Evolutionary conservation across 2,113 vertebrate genomes (phyloP).

Genomic region (Rhinogobius similis): DNA sequence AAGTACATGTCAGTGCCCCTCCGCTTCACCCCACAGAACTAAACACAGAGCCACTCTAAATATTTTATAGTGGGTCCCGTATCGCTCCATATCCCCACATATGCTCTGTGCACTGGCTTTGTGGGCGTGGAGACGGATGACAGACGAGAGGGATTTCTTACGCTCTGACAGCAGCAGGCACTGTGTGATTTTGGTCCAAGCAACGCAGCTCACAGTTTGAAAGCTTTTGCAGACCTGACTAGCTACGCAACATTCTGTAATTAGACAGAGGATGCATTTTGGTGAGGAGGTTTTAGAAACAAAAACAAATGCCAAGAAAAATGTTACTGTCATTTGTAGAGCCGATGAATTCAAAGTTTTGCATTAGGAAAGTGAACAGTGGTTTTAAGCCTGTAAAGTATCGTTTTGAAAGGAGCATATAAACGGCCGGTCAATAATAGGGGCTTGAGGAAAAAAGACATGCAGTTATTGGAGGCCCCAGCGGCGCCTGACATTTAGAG

Average conservation of each 20-base stretch:
- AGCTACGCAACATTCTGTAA: conserved; percentile 21
- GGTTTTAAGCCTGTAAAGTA: not conserved
- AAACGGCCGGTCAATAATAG: not conserved
- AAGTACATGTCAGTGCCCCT: conserved; percentile 53
- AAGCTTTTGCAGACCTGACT: conserved; percentile 23
- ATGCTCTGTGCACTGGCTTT: conserved; percentile 22
- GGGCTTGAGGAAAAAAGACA: not conserved
- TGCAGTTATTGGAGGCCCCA: not conserved
- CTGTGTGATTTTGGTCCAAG: conserved; percentile 25
- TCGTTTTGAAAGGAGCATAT: not conserved
- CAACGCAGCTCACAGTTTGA: conserved; percentile 18
- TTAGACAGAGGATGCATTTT: conserved; percentile 17
- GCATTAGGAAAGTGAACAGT: not conserved
- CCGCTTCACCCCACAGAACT: conserved; percentile 59
- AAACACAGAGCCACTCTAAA: conserved; percentile 63
- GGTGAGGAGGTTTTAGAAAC: conserved; percentile 4
- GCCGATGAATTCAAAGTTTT: not conserved
- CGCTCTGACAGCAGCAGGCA: conserved; percentile 43
- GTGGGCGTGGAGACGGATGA: not conserved
- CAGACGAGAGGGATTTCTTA: conserved; percentile 29
- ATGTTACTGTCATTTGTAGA: not conserved
- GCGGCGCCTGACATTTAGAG: not conserved
- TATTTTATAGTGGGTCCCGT: conserved; percentile 71
- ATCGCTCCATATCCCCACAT: conserved; percentile 37
- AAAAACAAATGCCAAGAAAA: not conserved